Evolutionary conservation across 2,888 invertebrate genomes (phyloP).

Genomic region (Meandrusa payeni): DNA sequence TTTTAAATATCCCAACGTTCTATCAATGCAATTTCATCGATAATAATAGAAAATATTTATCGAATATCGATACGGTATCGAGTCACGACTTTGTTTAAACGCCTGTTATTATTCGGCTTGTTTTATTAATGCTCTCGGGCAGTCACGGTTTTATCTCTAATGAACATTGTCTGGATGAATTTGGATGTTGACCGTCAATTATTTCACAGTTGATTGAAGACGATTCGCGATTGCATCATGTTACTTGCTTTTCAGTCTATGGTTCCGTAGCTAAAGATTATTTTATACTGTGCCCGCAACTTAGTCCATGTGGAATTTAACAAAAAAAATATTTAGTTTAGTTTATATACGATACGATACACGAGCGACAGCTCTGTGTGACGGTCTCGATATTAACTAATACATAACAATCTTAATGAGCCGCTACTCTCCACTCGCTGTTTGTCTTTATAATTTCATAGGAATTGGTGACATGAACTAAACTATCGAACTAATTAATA

Average conservation of each 20-base stretch:
- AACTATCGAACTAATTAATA: too few species aligned
- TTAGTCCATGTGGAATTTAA: too few species aligned
- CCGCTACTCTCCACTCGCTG: too few species aligned
- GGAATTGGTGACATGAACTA: too few species aligned
- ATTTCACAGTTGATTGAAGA: conserved; percentile 3
- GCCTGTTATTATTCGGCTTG: conserved; percentile 10
- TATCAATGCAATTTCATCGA: neutral
- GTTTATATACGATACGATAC: too few species aligned
- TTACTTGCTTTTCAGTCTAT: neutral
- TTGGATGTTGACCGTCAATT: conserved; percentile 5
- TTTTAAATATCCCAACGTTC: conserved; percentile 1
- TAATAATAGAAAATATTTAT: conserved; percentile 16
- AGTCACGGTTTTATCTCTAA: conserved; percentile 20
- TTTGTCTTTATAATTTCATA: too few species aligned
- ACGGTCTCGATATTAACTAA: too few species aligned
- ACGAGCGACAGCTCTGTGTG: too few species aligned
- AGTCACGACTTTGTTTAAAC: conserved; percentile 17
- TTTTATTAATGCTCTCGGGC: conserved; percentile 11
- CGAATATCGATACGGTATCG: conserved; percentile 1
- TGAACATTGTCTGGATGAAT: conserved; percentile 19
- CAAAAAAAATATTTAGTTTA: too few species aligned
- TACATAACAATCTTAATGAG: too few species aligned
- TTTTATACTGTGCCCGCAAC: too few species aligned
- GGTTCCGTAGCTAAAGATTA: neutral
- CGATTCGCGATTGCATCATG: conserved; percentile 1